Evolutionary conservation across 1,140 invertebrate genomes (phyloP).

Genomic region (Drosophila ercepeae): DNA sequence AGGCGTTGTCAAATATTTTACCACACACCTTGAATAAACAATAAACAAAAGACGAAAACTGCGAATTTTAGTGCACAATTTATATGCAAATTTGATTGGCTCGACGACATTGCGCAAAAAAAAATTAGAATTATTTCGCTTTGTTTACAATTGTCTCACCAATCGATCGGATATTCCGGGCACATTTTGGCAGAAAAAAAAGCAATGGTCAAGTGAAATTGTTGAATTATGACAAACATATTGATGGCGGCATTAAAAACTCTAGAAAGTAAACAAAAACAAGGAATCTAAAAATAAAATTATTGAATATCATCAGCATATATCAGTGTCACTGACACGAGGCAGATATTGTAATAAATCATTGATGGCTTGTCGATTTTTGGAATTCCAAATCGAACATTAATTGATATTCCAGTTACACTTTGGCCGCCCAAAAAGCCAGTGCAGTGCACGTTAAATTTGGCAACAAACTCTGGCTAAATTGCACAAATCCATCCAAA

Average conservation of each 20-base stretch:
- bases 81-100: slow-evolving; percentile 44
- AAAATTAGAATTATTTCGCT: slow-evolving; percentile 42
- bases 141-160: slow-evolving; percentile 31
- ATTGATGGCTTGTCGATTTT: neutral
- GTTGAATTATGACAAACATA: slow-evolving; percentile 59
- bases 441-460: slow-evolving; percentile 28
- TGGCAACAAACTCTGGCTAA: slow-evolving; percentile 31
- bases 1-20: slow-evolving; percentile 11
- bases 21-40: slow-evolving; percentile 27
- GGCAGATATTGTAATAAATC: slow-evolving; percentile 17
- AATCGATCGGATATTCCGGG: slow-evolving; percentile 28
- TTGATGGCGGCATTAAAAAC: slow-evolving; percentile 47
- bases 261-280: slow-evolving; percentile 60
- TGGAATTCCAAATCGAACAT: slow-evolving; percentile 6
- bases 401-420: slow-evolving; percentile 38
- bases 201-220: slow-evolving; percentile 50
- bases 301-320: slow-evolving; percentile 29
- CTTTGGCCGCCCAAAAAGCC: slow-evolving; percentile 11
- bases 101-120: slow-evolving; percentile 51
- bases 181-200: slow-evolving; percentile 41
- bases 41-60: slow-evolving; percentile 17
- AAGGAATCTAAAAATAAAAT: slow-evolving; percentile 32
- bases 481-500: slow-evolving; percentile 32
- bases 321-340: slow-evolving; percentile 48
- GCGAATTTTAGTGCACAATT: slow-evolving; percentile 35